Conservation (phyloP, 1,140 invertebrate species). For the Drosophila guanche region DNA sequence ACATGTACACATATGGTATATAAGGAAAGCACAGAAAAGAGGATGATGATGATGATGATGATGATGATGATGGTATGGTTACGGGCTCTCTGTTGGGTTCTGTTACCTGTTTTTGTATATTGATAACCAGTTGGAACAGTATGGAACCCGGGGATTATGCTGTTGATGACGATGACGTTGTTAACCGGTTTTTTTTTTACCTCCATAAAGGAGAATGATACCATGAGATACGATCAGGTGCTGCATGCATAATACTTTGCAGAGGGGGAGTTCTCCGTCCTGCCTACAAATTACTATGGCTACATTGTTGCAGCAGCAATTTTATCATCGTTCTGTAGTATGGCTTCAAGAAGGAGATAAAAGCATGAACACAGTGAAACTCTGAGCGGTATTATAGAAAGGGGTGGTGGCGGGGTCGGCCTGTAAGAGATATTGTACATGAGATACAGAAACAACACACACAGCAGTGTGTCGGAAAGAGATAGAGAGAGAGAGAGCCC, state of each 20-base stretch:
- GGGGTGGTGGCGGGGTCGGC: too few species aligned
- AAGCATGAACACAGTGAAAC: background rate
- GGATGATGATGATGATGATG: slow-evolving; percentile 31
- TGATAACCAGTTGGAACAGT: slow-evolving; percentile 50
- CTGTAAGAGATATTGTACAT: slow-evolving; percentile 6
- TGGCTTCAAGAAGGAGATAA: slow-evolving; percentile 43
- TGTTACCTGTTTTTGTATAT: slow-evolving; percentile 46
- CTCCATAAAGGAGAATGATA: slow-evolving; percentile 48
- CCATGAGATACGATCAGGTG: slow-evolving; percentile 61
- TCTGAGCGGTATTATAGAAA: slow-evolving; percentile 1
- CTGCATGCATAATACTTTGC: slow-evolving; percentile 47
- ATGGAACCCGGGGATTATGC: slow-evolving; percentile 29
- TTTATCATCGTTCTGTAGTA: slow-evolving; percentile 45
- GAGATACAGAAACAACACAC: too few species aligned
- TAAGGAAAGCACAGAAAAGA: slow-evolving; percentile 33
- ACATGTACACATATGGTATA: slow-evolving; percentile 8
- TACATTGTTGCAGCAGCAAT: slow-evolving; percentile 61
- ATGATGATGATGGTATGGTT: slow-evolving; percentile 22
- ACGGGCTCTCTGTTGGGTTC: slow-evolving; percentile 17
- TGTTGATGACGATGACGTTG: slow-evolving; percentile 56
- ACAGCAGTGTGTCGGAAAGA: background rate
- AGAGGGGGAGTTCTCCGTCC: background rate
- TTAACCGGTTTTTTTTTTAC: slow-evolving; percentile 57
- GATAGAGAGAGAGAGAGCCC: slow-evolving; percentile 19
- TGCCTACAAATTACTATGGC: slow-evolving; percentile 59